Conservation (phyloP, 2,797 vertebrate species). For the Cirrhinus molitorella region DNA sequence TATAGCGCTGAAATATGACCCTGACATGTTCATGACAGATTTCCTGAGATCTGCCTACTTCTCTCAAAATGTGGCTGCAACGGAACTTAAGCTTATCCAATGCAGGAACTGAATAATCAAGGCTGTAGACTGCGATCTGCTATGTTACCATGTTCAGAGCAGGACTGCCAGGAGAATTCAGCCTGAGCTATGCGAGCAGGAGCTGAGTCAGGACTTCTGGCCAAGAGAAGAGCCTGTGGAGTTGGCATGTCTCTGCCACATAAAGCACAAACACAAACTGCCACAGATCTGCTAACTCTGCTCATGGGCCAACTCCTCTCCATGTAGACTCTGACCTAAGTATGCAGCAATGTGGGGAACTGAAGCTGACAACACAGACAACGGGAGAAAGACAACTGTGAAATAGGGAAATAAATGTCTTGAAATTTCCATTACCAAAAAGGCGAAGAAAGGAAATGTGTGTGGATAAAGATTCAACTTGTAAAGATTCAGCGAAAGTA, state of each 20-base stretch:
- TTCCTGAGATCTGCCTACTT: not conserved
- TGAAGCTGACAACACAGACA: conserved; percentile 10
- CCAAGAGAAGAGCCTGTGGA: conserved; percentile 73
- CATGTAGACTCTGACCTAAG: conserved; percentile 43
- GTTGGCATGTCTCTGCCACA: conserved; percentile 71
- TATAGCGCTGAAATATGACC: not conserved
- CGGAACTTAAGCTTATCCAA: conserved; percentile 53
- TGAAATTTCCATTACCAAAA: not conserved
- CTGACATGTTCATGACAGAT: not conserved
- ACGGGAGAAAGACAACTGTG: not conserved
- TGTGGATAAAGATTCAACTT: too few species aligned
- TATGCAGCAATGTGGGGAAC: conserved; percentile 28
- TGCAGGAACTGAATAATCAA: conserved; percentile 63
- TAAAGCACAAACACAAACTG: conserved; percentile 49
- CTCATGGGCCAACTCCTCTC: conserved; percentile 37
- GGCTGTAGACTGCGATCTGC: conserved; percentile 47
- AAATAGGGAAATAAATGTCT: conserved; percentile 1
- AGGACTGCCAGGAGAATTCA: conserved; percentile 73
- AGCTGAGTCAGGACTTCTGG: conserved; percentile 79
- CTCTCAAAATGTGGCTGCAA: not conserved
- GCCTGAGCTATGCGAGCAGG: conserved; percentile 72
- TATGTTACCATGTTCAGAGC: conserved; percentile 68
- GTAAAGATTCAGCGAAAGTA: too few species aligned
- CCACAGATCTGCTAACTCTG: conserved; percentile 41
- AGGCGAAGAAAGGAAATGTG: not conserved